phyloP scores from a whole-genome alignment of 1,140 invertebrate genomes.

The Apis florea region DNA sequence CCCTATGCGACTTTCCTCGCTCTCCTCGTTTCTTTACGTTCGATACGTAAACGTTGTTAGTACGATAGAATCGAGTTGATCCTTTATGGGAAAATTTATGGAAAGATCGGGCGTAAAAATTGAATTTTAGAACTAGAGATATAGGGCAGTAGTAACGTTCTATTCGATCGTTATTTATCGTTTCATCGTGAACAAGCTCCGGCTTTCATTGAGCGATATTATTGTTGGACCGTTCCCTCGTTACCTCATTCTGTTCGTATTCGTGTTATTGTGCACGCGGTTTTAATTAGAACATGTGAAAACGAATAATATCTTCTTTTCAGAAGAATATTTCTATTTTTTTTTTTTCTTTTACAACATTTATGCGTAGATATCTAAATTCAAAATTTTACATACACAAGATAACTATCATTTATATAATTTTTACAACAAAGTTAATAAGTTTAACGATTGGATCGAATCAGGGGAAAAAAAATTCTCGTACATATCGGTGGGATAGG shows the following conservation, averaged over 20 bases:
- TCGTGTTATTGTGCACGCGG: background rate
- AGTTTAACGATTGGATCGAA: background rate
- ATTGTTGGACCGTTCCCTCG: background rate
- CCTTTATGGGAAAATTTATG: background rate
- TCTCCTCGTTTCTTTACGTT: background rate
- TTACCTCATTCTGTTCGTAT: background rate
- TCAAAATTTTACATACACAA: too few species aligned
- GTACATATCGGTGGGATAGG: conserved; percentile 15
- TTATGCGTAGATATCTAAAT: too few species aligned
- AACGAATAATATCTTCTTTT: background rate
- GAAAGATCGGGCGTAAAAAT: background rate
- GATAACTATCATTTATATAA: too few species aligned
- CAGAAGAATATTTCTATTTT: too few species aligned
- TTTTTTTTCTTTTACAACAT: too few species aligned
- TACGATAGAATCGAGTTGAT: too few species aligned
- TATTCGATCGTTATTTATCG: background rate
- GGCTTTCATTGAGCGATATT: conserved; percentile 19
- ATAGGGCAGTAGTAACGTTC: background rate
- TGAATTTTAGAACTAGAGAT: background rate
- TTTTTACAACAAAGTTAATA: too few species aligned
- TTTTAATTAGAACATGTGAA: background rate
- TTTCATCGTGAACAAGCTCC: background rate
- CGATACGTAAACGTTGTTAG: background rate
- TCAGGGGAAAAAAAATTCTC: background rate
- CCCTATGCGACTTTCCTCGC: background rate